Conservation (phyloP, 2,888 invertebrate species). For the Watsonalla cultraria region DNA sequence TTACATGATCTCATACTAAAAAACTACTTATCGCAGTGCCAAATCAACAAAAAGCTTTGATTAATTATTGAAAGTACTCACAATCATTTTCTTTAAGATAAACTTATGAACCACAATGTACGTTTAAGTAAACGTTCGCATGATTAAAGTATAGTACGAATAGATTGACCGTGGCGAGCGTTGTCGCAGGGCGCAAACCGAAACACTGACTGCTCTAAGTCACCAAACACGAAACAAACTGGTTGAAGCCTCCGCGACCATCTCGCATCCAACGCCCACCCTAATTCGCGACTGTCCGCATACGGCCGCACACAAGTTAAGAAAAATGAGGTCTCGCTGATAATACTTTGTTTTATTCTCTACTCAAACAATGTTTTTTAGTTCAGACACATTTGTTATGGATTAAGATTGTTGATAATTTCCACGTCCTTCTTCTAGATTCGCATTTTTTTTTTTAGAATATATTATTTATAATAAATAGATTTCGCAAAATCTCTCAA, state of each 20-base stretch:
- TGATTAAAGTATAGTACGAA: conserved; percentile 7
- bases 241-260: conserved; percentile 38
- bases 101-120: neutral
- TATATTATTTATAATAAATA: too few relatives aligned
- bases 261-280: conserved; percentile 14
- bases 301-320: conserved; percentile 17
- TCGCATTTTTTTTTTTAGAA: too few relatives aligned
- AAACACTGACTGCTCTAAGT: conserved; percentile 32
- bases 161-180: conserved; percentile 17
- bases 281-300: conserved; percentile 17
- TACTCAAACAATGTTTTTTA: too few relatives aligned
- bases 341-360: neutral
- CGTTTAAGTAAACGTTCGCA: too few relatives aligned
- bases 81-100: too few relatives aligned
- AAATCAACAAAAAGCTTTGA: neutral
- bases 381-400: too few relatives aligned
- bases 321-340: conserved; percentile 14
- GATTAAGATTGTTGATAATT: too few relatives aligned
- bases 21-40: too few relatives aligned
- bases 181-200: conserved; percentile 26
- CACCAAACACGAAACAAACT: conserved; percentile 8
- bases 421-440: too few relatives aligned
- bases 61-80: too few relatives aligned
- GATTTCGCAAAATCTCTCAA: too few relatives aligned
- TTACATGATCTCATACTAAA: too few relatives aligned